Evolutionary conservation across 2,888 invertebrate species (phyloP), one percentile per base, ranked within the genome.

Genomic region (Hydropsyche betteni): DNA sequence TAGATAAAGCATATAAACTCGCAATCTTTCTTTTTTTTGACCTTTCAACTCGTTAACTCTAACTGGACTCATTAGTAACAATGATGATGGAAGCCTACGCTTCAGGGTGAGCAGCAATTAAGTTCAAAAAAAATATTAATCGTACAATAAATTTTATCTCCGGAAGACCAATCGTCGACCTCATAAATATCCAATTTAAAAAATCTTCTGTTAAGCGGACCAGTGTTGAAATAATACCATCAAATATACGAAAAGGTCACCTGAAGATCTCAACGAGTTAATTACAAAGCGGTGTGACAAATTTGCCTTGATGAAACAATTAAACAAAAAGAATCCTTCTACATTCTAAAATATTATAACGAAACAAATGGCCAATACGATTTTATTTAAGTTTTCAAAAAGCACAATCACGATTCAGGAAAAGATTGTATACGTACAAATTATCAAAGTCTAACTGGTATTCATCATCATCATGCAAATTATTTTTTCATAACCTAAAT

Each of bases 91-190:
- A 58, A 16, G 8, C 16, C 5, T 58, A 4, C 5, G 16, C 16
- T 58, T 58, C 58, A 58, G 58, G 58, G 58, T 58, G 58, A 58
- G 24, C 58, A 58, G 24, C 58, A 58, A 58, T 16, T 58, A 5
- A 58, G 14, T 16, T 16, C 24, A 24, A 24, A 58, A 58, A 58
- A 58, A 58, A 53, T 2, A 53, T 14, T 53, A n/a, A n/a, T 12
- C n/a, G 53, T 58, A 58, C 16, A 58, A 24, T 58, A 58, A 16
- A 14, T 58, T 58, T 58, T 58, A 24, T 14, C 58, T 58, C 14
- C 58, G 58, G 58, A 58, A 58, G 58, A 58, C 8, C 53, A 1
- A n/a, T 4, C 58, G 0, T 14, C 8, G 58, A 58, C 58, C 58
- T 58, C 58, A 58, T 58, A 58, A 58, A 58, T 24, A 14, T 58